Base-by-base conservation (phyloP, 2,797 vertebrate genomes). In the Callimico goeldii region DNA sequence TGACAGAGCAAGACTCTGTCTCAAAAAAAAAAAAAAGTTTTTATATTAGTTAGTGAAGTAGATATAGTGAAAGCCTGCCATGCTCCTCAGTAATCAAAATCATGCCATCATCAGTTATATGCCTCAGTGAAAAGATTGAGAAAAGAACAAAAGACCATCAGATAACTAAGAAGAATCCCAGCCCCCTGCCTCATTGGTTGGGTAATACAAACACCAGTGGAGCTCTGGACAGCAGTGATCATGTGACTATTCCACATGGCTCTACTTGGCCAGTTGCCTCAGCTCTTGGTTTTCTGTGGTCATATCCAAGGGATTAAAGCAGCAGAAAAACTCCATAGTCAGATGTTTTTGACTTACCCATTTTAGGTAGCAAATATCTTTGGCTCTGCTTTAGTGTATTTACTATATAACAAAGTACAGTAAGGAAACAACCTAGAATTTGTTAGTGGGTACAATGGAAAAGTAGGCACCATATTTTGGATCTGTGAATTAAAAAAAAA, bases 331-430 rank as follows among this genome's bases (percentile, higher is more conserved):
- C 33, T 64, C 81, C 33, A 15, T 8, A 41, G 28, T 19, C 39
- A 80, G 48, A 41, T 73, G 15, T 75, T 91, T 48, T 85, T 43
- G 73, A 83, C 39, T 90, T 79, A 46, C n/a, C 95, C 76, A 92
- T 95, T 88, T 90, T 92, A 72, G 43, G 57, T 75, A 41, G 50
- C 79, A 92, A 7, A 36, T 76, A 85, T 90, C 90, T 88, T 86
- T 70, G 72, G 14, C 43, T 85, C 15, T 95, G 11, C 50, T 39
- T 85, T 24, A 70, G 8, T 67, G 7, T 79, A 26, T 90, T 58
- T 92, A 85, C 73, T 80, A 36, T 82, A 89, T 7, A 82, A 80
- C 72, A 91, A 93, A 57, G 80, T 73, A 43, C 33, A 95, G 39
- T 43, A 80, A 86, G 58, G 39, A 73, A 94, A 64, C 28, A 92